Evolutionary conservation across 2,888 invertebrate species (phyloP).

Genomic region (Trissoscelio sp.): DNA sequence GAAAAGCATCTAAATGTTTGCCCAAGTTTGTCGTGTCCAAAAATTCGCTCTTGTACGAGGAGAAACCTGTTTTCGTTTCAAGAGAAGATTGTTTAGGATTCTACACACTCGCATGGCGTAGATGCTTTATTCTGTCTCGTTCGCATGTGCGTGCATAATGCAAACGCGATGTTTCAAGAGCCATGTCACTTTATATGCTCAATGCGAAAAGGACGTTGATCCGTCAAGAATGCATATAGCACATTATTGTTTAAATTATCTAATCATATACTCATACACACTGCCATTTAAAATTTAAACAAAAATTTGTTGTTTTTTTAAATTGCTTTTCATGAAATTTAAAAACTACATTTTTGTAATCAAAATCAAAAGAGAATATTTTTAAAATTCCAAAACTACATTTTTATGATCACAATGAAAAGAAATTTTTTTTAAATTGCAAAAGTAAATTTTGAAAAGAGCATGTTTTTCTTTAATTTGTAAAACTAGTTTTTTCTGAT

Average conservation of each 20-base stretch:
- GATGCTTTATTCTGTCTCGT: constrained; percentile 67
- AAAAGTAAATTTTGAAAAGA: no score
- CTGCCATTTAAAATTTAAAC: no score
- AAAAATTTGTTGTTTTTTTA: no score
- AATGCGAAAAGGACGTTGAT: constrained; percentile 65
- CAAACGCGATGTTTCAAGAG: constrained; percentile 63
- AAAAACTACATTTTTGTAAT: no score
- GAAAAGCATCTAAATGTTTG: constrained; percentile 51
- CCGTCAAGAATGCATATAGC: constrained; percentile 57
- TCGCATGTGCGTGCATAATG: constrained; percentile 67
- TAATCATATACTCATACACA: constrained; percentile 48
- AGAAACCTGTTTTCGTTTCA: constrained; percentile 76
- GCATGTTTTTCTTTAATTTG: no score
- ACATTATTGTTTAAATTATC: constrained; percentile 61
- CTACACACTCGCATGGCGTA: constrained; percentile 66
- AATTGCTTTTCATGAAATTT: no score
- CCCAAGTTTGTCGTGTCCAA: constrained; percentile 50
- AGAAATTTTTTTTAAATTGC: no score
- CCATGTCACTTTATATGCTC: constrained; percentile 63
- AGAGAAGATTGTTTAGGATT: constrained; percentile 75
- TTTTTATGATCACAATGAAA: no score
- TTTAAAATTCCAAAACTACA: no score
- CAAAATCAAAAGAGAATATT: no score
- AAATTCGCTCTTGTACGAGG: constrained; percentile 69
- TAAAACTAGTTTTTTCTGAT: no score